Evolutionary conservation across 2,113 vertebrate genomes (phyloP), one percentile per base, ranked within the genome.

Genomic region (Burhinus bistriatus): DNA sequence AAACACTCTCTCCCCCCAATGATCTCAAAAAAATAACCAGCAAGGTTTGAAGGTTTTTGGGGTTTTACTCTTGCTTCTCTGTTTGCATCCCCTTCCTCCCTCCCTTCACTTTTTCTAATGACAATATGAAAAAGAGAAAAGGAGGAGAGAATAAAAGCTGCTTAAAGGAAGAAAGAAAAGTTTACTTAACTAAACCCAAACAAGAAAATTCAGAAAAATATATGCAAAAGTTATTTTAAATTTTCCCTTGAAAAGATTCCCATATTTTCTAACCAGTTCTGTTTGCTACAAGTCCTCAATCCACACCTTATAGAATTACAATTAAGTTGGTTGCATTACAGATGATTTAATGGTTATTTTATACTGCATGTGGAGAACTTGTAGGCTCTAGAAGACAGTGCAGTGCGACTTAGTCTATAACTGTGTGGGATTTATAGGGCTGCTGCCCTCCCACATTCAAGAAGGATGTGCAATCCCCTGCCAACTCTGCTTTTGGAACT

Each of bases 331-430:
- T 59, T 83, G 64, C 68, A 20, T 92, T 93, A 80, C 80, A 66
- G 88, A 66, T 66, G 76, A 87, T 95, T 94, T 88, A 92, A 86
- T 68, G 26, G 76, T 71, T 90, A 71, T 71, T 96, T 93, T 75
- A 71, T 54, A 71, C 59, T 54, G 20, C 69, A 22, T n/a, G 11
- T 61, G 65, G 64, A 83, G 71, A 83, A 59, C 38, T 27, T 82
- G 68, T 25, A 71, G 64, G 30, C 47, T 89, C 51, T 89, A 40
- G 75, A 92, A 93, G 47, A 34, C 79, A 86, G 54, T 21, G 25
- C 58, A 80, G 62, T 32, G 30, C 5, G 11, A 69, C 85, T 42
- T 66, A 55, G 40, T 18, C 55, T 70, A 2, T n/a, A 91, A 92
- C 61, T 3, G 0, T 21, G n/a, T 42, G 42, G 79, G 59, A 94